phyloP scores from a whole-genome alignment of 2,113 vertebrate species.

The mouse (Mus musculus) region DNA sequence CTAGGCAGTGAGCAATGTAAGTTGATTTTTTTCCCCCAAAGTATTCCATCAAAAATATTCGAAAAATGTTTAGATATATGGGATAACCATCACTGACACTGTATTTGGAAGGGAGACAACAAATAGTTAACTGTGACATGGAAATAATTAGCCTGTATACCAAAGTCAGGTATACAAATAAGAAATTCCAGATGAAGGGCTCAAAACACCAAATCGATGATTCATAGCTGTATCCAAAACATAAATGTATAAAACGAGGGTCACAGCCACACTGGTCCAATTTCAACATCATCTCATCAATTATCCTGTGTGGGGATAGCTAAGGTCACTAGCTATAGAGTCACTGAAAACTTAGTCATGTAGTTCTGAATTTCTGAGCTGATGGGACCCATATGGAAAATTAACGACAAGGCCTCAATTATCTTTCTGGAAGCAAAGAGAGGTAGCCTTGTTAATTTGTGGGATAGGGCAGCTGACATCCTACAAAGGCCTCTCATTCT shows the following conservation, averaged over 20 bases:
- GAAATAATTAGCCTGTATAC: neutral
- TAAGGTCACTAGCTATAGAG: neutral
- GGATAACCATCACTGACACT: neutral
- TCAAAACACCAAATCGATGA: neutral
- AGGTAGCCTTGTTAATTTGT: neutral
- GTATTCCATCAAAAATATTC: neutral
- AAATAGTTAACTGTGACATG: neutral
- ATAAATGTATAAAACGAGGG: neutral
- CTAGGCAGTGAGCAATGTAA: neutral
- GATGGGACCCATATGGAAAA: neutral
- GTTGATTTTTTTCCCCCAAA: neutral
- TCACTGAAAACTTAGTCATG: neutral
- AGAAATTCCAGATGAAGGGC: neutral
- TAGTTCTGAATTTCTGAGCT: conserved; percentile 13
- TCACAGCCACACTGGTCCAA: neutral
- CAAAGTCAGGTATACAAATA: neutral
- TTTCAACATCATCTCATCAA: neutral
- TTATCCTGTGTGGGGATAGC: neutral
- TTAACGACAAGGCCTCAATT: neutral
- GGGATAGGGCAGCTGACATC: neutral
- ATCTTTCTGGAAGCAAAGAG: conserved; percentile 52
- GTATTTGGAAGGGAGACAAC: neutral
- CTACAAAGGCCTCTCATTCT: neutral
- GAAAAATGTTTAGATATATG: neutral
- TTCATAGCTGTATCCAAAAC: neutral